These are phyloP conservation scores for Petrolisthes manimaculis DNA, from an alignment of 2,888 invertebrate species.

Conservation along the genomic window DNA sequence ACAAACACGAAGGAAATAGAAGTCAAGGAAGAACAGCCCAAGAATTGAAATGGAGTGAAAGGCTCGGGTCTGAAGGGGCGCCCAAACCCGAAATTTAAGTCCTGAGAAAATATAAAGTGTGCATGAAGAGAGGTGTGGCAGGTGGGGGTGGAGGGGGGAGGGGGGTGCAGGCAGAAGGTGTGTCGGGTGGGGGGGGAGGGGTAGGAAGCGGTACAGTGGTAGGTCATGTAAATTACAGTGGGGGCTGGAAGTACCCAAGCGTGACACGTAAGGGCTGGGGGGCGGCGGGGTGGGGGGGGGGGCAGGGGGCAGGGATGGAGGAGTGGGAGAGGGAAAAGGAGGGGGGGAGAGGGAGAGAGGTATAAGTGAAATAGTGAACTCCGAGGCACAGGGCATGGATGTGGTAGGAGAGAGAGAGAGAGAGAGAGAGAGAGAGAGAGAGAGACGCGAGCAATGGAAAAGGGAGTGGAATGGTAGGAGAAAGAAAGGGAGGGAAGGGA, in stretches of 20 bases:
- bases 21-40: neutral
- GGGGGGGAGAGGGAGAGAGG: neutral
- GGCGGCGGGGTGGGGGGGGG: neutral
- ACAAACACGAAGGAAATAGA: neutral
- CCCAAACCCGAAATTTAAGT: no score
- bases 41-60: no score
- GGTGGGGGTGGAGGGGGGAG: neutral
- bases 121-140: neutral
- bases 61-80: no score
- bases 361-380: neutral
- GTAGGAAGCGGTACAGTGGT: neutral
- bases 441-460: no score
- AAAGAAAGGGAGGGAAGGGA: no score
- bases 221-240: no score
- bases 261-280: no score
- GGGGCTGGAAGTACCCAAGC: no score
- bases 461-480: no score
- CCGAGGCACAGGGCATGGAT: neutral
- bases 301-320: neutral
- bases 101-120: neutral
- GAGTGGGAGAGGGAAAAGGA: neutral
- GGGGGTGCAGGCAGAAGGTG: neutral
- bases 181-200: neutral
- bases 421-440: neutral
- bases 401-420: neutral